Evolutionary conservation across 2,113 vertebrate genomes (phyloP), one percentile per base, ranked within the genome.

Genomic region (Lasiurus borealis): DNA sequence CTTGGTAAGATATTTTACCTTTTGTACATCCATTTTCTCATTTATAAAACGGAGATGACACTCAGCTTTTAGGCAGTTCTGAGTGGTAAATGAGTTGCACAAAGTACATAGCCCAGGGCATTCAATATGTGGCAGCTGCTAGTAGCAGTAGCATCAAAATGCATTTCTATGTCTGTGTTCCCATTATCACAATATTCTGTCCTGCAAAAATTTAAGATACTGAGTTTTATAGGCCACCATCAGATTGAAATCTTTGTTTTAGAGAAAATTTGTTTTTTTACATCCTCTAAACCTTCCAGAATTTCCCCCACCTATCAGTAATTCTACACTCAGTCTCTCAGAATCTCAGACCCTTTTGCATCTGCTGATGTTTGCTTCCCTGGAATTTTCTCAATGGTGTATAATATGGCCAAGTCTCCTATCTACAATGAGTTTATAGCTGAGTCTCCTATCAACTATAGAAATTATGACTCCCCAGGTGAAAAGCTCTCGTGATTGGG

Each of bases 311-410:
- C 52, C 10, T 52, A 40, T 68, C 40, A 78, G 48, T 29, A 80
- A 68, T 82, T 83, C n/a, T 16, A 31, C 5, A 52, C 5, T 40
- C 16, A 86, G 57, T 85, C 12, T 85, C 31, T 31, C 8, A 46
- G 69, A 68, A 14, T 85, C 31, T 31, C 8, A 46, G 69, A 68
- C 27, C 21, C 12, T 34, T 10, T n/a, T 68, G 44, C 19, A 77
- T 83, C 59, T 94, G n/a, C 21, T 88, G 81, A 69, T 68, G 19
- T 90, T 82, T 86, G 69, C 13, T 73, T 76, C 23, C 8, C 29
- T 68, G 78, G 54, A 54, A 77, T 94, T 76, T 90, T 92, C n/a
- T 93, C 73, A 93, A 80, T 25, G 9, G 29, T 50, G 16, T 83
- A 4, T 50, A 66, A 7, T 23, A 81, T 75, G 44, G 34, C 23